A percentile compares a stretch with the other conserved stretches of the same genome.
These are phyloP conservation scores for Anseranas semipalmata DNA, from an alignment of 2,113 vertebrate species.

Conservation along the genomic window DNA sequence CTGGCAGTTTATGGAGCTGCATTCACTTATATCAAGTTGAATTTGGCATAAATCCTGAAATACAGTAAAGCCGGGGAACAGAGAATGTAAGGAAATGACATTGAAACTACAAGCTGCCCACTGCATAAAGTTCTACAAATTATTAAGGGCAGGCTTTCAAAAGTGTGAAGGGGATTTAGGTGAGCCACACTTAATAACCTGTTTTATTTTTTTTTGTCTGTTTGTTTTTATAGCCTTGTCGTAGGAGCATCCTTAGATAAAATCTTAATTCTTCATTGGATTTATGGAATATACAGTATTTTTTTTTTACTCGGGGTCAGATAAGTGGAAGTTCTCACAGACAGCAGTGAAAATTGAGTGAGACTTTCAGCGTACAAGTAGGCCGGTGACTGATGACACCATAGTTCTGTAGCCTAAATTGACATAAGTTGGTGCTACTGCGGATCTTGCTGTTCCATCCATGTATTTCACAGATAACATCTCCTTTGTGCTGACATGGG, in stretches of 20 bases:
- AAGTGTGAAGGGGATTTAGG: background rate
- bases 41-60: background rate
- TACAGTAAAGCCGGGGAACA: background rate
- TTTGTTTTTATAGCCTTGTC: background rate
- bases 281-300: background rate
- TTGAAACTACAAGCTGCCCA: background rate
- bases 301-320: background rate
- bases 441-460: background rate
- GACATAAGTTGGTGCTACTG: background rate
- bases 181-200: background rate
- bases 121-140: background rate
- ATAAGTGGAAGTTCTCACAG: background rate
- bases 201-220: too few species aligned
- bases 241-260: background rate
- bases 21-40: background rate
- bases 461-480: background rate
- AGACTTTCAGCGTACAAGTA: background rate
- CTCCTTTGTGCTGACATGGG: background rate
- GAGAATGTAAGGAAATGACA: background rate
- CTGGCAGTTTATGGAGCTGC: background rate
- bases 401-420: background rate
- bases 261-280: background rate
- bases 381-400: background rate
- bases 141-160: background rate
- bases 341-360: background rate